Evolutionary conservation across 2,888 invertebrate genomes (phyloP), one percentile per base, ranked within the genome.

Genomic region (Baccha elongata): DNA sequence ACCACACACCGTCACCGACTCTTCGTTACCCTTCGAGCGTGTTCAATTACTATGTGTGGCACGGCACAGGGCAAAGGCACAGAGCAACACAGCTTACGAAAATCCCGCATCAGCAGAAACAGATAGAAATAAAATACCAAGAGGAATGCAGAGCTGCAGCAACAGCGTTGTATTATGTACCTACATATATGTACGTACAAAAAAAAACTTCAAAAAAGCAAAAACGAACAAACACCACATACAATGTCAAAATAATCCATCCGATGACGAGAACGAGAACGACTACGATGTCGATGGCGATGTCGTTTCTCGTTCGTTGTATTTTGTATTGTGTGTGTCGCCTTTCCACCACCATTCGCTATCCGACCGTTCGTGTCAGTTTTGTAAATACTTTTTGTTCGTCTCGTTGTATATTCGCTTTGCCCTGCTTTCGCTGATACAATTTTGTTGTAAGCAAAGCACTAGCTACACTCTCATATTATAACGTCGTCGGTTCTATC

Each of bases 21-120:
- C 58, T 23, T 40, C 64, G 65, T 67, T 35, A 73, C 68, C 72
- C 78, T 58, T 40, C 67, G n/a, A 78, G 72, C 40, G 55, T 58
- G 67, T 73, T 78, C 72, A 83, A 83, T 83, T 78, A 83, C 78
- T 81, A 78, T 78, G 72, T 83, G 78, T 68, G 78, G 68, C 83
- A 72, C 37, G 40, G 46, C 64, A 62, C 40, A 11, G 44, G 52
- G 48, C 35, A 23, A 32, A 32, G 29, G 11, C 50, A 65, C 32
- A 23, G 15, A 32, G 44, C 60, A 40, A 48, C 37, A 53, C 7
- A 48, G 37, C 65, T 72, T 60, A 74, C 42, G 67, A 83, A 78
- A 83, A 83, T 78, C 83, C 58, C 68, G 78, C 83, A 83, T 83
- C 78, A 78, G 78, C 83, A 83, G 21, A 78, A 83, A 55, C 29